phyloP scores from a whole-genome alignment of 1,140 invertebrate genomes.

The Brachionus koreanus region DNA sequence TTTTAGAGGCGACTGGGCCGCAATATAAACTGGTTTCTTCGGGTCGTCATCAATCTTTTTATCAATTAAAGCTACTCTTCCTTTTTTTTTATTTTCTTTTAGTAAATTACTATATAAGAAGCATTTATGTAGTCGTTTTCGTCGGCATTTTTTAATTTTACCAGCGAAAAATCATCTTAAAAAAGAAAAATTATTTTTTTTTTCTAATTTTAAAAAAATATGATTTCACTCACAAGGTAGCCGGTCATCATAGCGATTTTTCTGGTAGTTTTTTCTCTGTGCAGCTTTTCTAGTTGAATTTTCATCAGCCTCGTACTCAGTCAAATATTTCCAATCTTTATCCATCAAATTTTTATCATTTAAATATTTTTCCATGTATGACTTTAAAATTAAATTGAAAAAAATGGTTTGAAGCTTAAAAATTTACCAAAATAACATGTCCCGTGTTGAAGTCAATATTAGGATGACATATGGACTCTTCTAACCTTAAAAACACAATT shows the following conservation, averaged over 20 bases:
- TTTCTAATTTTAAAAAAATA: background rate
- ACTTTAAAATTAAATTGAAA: background rate
- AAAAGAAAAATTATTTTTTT: background rate
- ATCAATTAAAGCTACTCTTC: too few species aligned
- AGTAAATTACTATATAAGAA: slow-evolving; percentile 78
- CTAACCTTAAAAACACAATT: slow-evolving; percentile 53
- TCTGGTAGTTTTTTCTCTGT: slow-evolving; percentile 68
- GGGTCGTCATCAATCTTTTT: slow-evolving; percentile 39
- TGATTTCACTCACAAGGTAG: slow-evolving; percentile 66
- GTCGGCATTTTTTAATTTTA: slow-evolving; percentile 69
- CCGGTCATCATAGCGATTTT: slow-evolving; percentile 75
- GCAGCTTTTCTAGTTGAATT: slow-evolving; percentile 63
- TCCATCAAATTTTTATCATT: slow-evolving; percentile 92
- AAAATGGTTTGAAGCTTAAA: background rate
- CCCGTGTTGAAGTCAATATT: slow-evolving; percentile 99
- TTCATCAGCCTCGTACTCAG: slow-evolving; percentile 88
- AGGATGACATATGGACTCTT: slow-evolving; percentile 79
- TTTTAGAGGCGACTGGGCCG: slow-evolving; percentile 87
- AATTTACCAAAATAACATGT: slow-evolving; percentile 81
- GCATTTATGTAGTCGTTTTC: slow-evolving; percentile 86
- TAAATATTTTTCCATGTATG: slow-evolving; percentile 97
- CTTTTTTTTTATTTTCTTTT: background rate
- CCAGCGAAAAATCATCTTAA: slow-evolving; percentile 76
- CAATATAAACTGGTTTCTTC: slow-evolving; percentile 65
- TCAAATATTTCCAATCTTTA: slow-evolving; percentile 89